Conservation (phyloP, 2,797 vertebrate species). For the Gambelia wislizenii region DNA sequence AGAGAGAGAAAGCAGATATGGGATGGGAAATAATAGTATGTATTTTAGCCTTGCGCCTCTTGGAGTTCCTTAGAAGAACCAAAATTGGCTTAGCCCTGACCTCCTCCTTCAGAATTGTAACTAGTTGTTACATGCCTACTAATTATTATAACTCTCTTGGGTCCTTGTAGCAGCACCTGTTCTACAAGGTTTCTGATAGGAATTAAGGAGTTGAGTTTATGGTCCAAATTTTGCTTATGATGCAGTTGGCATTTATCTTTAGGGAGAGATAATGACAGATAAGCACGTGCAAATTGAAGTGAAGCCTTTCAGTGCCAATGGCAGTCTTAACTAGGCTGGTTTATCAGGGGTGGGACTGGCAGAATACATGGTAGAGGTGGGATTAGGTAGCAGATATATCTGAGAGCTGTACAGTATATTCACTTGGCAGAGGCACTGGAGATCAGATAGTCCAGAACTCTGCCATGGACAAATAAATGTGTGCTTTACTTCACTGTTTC, state of each 20-base stretch:
- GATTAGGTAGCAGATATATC: neutral
- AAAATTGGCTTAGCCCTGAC: neutral
- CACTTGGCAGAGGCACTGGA: neutral
- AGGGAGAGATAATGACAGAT: slow-evolving; percentile 22
- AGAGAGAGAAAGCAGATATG: neutral
- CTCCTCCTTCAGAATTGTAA: neutral
- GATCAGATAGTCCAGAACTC: neutral
- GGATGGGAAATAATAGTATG: neutral
- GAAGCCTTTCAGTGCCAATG: slow-evolving; percentile 1
- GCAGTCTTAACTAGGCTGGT: neutral
- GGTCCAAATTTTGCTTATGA: slow-evolving; percentile 21
- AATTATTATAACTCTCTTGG: slow-evolving; percentile 39
- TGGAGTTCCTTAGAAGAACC: neutral
- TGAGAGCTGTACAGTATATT: neutral
- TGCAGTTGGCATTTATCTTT: slow-evolving; percentile 12
- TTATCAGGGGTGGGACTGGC: neutral
- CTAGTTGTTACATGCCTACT: slow-evolving; percentile 71
- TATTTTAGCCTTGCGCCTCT: neutral
- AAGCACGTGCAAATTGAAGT: neutral
- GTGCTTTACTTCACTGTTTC: neutral
- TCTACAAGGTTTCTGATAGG: slow-evolving; percentile 19
- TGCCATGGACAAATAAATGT: neutral
- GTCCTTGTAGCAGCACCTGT: slow-evolving; percentile 22
- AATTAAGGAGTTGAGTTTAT: slow-evolving; percentile 17
- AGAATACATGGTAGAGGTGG: neutral